Base-by-base conservation (phyloP, 2,113 vertebrate genomes). In the Notarius quadriscutis region DNA sequence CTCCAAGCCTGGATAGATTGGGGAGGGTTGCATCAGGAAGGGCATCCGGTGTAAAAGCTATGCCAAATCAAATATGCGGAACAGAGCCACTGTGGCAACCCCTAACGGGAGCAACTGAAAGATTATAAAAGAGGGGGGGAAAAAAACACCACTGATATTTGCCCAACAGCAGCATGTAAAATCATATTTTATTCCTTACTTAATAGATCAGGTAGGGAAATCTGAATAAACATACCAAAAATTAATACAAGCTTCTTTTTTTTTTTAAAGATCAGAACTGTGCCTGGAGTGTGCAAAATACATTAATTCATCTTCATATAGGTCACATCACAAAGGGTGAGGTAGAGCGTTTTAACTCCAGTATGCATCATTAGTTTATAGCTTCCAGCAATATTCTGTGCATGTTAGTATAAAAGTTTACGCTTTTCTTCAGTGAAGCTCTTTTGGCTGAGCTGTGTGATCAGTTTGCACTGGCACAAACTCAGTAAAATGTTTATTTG, bases 401-500 rank as follows among this genome's bases (percentile, higher is more conserved):
- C 75, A 53, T 55, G 75, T 79, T 14, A 79, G n/a, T 57, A 82
- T 81, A n/a, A 57, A 27, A 25, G n/a, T 8, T 10, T 17, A 8
- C 20, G 17, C 5, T n/a, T 60, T 14, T 67, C 30, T 48, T 48
- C 51, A 25, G 53, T 41, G 58, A 48, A 84, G 53, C 34, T 58
- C 27, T 74, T 48, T n/a, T 48, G 69, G 53, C n/a, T 74, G 50
- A 84, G 27, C 22, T 84, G 63, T 84, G 63, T 53, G 50, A 9
- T 67, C n/a, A 1, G 20, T 14, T 50, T 79, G 25, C 50, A 80
- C 69, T 77, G n/a, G 57, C 57, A 78, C 34, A 48, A 77, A 51
- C 71, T n/a, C 71, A 58, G 57, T 51, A 27, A 77, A 85, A 63
- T 62, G 77, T 34, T 71, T 48, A 20, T 81, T 69, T 71, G 20